Base-by-base conservation (phyloP, 2,888 invertebrate genomes). In the Junonia oenone region DNA sequence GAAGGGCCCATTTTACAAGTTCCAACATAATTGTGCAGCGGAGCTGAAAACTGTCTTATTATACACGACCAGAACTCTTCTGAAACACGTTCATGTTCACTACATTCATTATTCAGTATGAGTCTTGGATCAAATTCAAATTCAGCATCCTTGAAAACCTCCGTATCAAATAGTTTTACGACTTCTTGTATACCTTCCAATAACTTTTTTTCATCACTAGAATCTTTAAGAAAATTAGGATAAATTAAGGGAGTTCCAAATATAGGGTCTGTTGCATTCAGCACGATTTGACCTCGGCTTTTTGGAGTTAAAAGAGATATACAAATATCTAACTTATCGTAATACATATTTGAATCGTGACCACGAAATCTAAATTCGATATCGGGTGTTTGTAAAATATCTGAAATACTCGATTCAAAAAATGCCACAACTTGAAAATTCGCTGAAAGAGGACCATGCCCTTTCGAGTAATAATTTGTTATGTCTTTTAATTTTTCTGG, bases 281-380 rank as follows among this genome's bases (percentile, higher is more conserved):
- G 58, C 11, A 90, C 68, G 2, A 90, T 65, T 65, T 85, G 86
- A 2, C 90, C 90, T 26, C 87, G 75, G 61, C 90, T 90, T 67
- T 76, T 82, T 5, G 90, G 90, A 3, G 89, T 89, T 40, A 90
- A 58, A n/a, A 90, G 65, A 1, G 88, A 78, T 35, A 84, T 62
- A 55, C 90, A 90, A 65, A 90, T 75, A 53, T 89, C 87, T 27
- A 90, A 81, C 63, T 71, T 81, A 60, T 87, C 81, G 51, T 89
- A 90, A 63, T 89, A 90, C 87, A 90, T 87, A 55, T 88, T 87
- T 11, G 90, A 89, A 54, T 88, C 74, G 45, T 90, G 86, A 5
- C 90, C 90, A 63, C 77, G 81, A 57, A 90, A 90, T 62, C 88
- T 72, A 4, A 89, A 69, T 68, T 90, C 89, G 52, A 90, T 82